phyloP scores from a whole-genome alignment of 2,113 vertebrate species.

The Propithecus coquereli region DNA sequence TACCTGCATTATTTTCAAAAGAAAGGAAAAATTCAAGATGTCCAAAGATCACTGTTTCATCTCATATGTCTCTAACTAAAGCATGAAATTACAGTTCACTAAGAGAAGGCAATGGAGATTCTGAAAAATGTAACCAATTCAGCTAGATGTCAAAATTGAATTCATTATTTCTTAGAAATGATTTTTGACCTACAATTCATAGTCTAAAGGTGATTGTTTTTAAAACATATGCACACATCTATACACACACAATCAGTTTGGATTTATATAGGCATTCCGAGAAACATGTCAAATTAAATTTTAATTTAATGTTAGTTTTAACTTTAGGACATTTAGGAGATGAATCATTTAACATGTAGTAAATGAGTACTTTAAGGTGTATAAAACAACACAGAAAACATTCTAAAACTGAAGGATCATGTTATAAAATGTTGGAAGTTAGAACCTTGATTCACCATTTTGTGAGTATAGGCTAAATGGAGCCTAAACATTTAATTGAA shows the following conservation, averaged over 20 bases:
- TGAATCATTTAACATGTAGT: not conserved
- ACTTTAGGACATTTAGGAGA: constrained; percentile 41
- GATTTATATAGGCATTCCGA: not conserved
- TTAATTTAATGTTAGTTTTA: constrained; percentile 36
- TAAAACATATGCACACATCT: not conserved
- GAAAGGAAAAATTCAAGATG: not conserved
- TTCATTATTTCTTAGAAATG: constrained; percentile 40
- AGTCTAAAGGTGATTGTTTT: constrained; percentile 23
- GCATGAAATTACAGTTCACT: not conserved
- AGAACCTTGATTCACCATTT: constrained; percentile 58
- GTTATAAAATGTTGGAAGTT: constrained; percentile 53
- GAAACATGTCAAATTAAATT: constrained; percentile 36
- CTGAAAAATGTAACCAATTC: constrained; percentile 1
- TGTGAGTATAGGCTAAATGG: constrained; percentile 59
- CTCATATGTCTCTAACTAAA: not conserved
- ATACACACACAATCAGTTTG: not conserved
- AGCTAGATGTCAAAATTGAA: constrained; percentile 6
- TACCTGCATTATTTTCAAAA: not conserved
- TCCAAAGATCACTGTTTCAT: not conserved
- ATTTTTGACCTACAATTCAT: constrained; percentile 16
- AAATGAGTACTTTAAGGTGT: not conserved
- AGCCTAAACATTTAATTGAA: constrained; percentile 73
- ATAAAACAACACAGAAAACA: not conserved
- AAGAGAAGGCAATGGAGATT: not conserved
- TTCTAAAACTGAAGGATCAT: constrained; percentile 28